These are phyloP conservation scores for Notechis scutatus DNA, from an alignment of 2,113 vertebrate genomes.

Conservation along the genomic window DNA sequence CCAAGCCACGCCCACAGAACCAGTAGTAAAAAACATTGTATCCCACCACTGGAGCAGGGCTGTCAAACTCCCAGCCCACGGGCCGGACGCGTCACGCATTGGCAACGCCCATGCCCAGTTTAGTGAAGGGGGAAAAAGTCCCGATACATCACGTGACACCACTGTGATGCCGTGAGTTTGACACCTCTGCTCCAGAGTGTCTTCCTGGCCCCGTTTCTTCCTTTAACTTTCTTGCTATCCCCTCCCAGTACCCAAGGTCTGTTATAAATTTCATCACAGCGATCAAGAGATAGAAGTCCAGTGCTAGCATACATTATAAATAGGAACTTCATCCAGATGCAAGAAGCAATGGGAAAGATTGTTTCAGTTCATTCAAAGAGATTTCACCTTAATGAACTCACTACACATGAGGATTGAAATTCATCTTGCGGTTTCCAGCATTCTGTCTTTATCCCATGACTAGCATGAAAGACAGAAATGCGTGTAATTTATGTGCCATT, in stretches of 20 bases:
- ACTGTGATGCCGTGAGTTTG: too few species aligned
- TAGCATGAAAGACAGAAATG: background rate
- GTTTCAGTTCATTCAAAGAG: background rate
- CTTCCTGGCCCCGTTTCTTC: background rate
- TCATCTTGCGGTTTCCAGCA: background rate
- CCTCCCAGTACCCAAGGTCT: background rate
- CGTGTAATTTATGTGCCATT: background rate
- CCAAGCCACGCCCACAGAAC: too few species aligned
- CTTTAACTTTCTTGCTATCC: background rate
- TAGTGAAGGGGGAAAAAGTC: too few species aligned
- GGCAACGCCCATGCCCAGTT: too few species aligned
- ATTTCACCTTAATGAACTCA: background rate
- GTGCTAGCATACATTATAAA: background rate
- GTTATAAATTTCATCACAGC: background rate
- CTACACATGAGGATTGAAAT: background rate
- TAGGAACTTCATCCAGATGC: background rate
- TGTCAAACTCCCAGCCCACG: too few species aligned
- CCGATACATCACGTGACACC: too few species aligned
- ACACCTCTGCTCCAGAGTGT: background rate
- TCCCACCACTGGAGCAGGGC: too few species aligned
- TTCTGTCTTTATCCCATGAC: background rate
- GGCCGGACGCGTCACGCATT: too few species aligned
- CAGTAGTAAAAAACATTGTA: too few species aligned
- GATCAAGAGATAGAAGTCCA: background rate
- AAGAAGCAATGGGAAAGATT: background rate